A percentile compares a stretch with the other conserved stretches of the same genome.
phyloP scores from a whole-genome alignment of 2,113 vertebrate genomes.

The Lutjanus erythropterus region DNA sequence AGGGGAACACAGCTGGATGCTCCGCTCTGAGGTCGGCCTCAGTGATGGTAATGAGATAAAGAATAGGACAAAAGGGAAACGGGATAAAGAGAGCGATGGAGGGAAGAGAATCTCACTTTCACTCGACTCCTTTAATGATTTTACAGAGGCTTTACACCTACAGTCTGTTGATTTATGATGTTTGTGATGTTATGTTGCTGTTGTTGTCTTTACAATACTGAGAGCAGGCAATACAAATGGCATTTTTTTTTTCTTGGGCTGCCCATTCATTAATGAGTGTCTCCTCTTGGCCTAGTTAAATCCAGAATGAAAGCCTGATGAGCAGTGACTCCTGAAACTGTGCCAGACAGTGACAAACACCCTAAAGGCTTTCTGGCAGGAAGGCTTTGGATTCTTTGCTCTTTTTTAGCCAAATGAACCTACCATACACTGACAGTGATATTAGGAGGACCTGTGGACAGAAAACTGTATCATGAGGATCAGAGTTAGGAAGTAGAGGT shows the following conservation, averaged over 20 bases:
- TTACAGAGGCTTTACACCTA: conserved; percentile 68
- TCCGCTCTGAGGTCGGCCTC: conserved; percentile 73
- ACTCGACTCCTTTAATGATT: conserved; percentile 67
- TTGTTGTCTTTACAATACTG: conserved; percentile 53
- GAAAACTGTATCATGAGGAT: conserved; percentile 70
- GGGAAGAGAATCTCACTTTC: conserved; percentile 71
- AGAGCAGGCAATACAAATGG: conserved; percentile 49
- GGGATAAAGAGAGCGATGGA: conserved; percentile 68
- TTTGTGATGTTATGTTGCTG: conserved; percentile 67
- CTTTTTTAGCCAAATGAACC: conserved; percentile 81
- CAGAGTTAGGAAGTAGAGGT: conserved; percentile 83
- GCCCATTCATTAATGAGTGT: conserved; percentile 61
- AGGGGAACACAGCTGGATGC: conserved; percentile 76
- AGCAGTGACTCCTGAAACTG: conserved; percentile 82
- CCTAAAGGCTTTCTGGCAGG: conserved; percentile 84
- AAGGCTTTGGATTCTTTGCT: conserved; percentile 82
- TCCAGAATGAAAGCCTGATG: conserved; percentile 84
- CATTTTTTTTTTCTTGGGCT: conserved; percentile 25
- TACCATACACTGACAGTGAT: conserved; percentile 87
- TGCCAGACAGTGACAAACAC: conserved; percentile 85
- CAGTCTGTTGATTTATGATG: conserved; percentile 79
- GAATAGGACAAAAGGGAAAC: conserved; percentile 80
- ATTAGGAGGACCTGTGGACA: conserved; percentile 81
- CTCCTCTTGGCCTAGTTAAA: conserved; percentile 81
- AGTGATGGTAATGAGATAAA: conserved; percentile 85